Conservation (phyloP, 2,113 vertebrate genomes). For the Halcyon malimbica region DNA sequence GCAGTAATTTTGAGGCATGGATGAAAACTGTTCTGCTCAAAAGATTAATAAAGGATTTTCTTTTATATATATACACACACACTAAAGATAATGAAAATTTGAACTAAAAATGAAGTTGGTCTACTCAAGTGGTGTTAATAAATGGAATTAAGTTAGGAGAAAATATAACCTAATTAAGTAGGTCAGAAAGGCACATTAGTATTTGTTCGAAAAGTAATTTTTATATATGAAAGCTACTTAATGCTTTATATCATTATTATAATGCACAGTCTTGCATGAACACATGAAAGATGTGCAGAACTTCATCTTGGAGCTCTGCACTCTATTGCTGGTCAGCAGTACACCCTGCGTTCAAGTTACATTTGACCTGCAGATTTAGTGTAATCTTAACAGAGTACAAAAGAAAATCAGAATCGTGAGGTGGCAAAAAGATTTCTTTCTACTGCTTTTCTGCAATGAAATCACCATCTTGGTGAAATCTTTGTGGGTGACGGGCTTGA, state of each 20-base stretch:
- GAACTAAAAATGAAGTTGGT: background rate
- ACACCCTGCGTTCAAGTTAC: background rate
- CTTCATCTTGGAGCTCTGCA: background rate
- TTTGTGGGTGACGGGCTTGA: background rate
- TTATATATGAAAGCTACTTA: background rate
- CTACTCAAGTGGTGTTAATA: background rate
- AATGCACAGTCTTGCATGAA: background rate
- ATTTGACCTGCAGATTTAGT: background rate
- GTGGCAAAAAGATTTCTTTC: background rate
- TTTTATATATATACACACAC: background rate
- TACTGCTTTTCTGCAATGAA: background rate
- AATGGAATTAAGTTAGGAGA: background rate
- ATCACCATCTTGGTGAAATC: fast-evolving
- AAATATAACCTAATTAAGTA: background rate
- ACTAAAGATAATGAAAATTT: background rate
- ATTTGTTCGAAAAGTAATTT: background rate
- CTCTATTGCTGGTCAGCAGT: fast-evolving
- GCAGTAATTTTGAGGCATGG: background rate
- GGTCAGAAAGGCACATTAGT: background rate
- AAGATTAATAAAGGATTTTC: conserved; percentile 15
- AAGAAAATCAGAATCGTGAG: background rate
- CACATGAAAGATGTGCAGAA: background rate
- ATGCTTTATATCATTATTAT: background rate
- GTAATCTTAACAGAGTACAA: background rate
- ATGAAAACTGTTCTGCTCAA: background rate